A percentile compares a stretch with the other conserved stretches of the same genome.
These are phyloP conservation scores for Lagorchestes hirsutus DNA, from an alignment of 2,797 vertebrate genomes.

Conservation along the genomic window DNA sequence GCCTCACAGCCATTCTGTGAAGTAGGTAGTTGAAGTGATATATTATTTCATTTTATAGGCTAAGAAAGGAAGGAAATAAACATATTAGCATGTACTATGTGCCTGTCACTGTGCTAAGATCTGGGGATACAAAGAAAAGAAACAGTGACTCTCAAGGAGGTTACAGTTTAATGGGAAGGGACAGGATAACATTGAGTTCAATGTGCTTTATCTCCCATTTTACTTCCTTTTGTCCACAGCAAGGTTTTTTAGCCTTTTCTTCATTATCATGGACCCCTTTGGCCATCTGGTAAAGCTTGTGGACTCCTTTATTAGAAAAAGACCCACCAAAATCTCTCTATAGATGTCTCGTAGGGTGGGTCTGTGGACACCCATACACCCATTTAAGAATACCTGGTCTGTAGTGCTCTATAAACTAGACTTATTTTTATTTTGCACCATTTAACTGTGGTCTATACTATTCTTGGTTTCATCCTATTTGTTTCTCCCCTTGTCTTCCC, in stretches of 20 bases:
- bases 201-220: neutral
- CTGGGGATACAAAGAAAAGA: neutral
- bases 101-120: neutral
- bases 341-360: neutral
- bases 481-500: neutral
- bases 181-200: neutral
- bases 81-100: neutral
- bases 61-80: neutral
- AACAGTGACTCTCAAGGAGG: neutral
- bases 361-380: neutral
- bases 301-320: neutral
- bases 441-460: neutral
- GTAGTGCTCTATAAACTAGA: neutral
- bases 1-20: neutral
- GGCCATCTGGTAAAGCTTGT: neutral
- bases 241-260: neutral
- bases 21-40: neutral
- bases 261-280: neutral
- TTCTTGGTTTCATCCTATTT: neutral
- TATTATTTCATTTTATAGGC: neutral
- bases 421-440: neutral
- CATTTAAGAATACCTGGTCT: neutral
- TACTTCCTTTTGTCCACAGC: neutral
- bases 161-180: neutral
- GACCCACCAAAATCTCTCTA: neutral